Base-by-base conservation (phyloP, 1,140 invertebrate genomes). In the Rhopalosiphum padi region DNA sequence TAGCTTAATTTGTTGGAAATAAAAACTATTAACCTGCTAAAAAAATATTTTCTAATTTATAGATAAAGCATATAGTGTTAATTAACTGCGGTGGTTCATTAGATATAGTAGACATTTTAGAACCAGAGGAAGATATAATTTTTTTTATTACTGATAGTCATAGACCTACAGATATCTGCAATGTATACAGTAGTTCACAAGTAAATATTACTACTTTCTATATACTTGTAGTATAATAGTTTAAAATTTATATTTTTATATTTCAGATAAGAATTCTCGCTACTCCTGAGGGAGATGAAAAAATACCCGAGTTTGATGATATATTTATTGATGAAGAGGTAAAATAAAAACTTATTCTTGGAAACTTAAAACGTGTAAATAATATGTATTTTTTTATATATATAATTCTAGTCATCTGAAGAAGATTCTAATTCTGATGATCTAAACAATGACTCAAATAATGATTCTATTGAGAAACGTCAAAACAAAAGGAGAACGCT, bases 141-240 rank as follows among this genome's bases (percentile, higher is more conserved):
- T 98, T 99, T 95, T 99, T 97, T 95, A 96, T 99, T 86, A 96
- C 98, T 94, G 99, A 99, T 95, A 98, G 97, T 94, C 98, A 99
- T 95, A 96, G 98, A 91, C 99, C 99, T 1, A 97, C 98, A 60
- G 98, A 99, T 96, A 97, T 99, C 48, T 98, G 98, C 95, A 99
- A 99, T 96, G 96, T 99, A 88, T 99, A 98, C 95, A 98, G 98
- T 95, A 97, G 97, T 94, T 96, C 97, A 30, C 98, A 99, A 96
- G 97, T 90, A 90, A 68, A 68, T 68, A n/a, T 30, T 5, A n/a
- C 25, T 22, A 68, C 30, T 68, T 30, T n/a, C 1, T 43, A 5
- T 37, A 23, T 25, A 35, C 9, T 9, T 0, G 41, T 41, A 51
- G 15, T 51, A 51, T 18, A 46, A 87, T 98, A 94, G 94, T 94